Evolutionary conservation across 2,888 invertebrate species (phyloP), one percentile per base, ranked within the genome.

Genomic region (Eilema caniola): DNA sequence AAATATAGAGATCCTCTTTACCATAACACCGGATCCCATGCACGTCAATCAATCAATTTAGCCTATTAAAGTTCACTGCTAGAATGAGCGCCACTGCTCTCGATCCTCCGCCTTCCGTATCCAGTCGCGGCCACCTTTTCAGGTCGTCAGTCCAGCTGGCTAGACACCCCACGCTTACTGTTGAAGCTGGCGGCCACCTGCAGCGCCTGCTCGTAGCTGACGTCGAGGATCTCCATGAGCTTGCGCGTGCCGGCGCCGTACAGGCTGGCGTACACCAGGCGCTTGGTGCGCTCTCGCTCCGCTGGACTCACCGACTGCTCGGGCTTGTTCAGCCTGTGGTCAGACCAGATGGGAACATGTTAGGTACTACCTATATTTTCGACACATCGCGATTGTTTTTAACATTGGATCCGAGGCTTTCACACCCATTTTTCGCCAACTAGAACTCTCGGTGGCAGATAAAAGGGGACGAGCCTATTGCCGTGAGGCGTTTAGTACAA

Each of bases 211-310:
- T 89, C 88, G 79, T 89, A 86, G 72, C 80, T 72, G 47, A 92
- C 81, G 69, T 81, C 83, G 37, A 96, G 91, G 41, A 95, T 89
- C 73, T 93, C 93, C 81, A 88, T 88, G 53, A 96, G 90, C 81
- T 87, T 92, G 67, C 89, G 81, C 12, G 88, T 76, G 73, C 96
- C 95, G 11, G 95, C 95, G 77, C 96, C 96, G 88, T 96, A 96
- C 88, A 95, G 85, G 62, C 91, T 89, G 23, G 95, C 95, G 88
- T 96, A 96, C 76, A 95, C 93, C 37, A 95, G 83, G 66, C 93
- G 93, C 86, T 96, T 96, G 14, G 95, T 95, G 70, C 93, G 93
- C 86, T 93, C 93, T 74, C 96, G 92, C 70, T 95, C 94, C 20
- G 80, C 89, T 0, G 66, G 14, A 0, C 79, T 76, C 67, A 95